Percentiles rank a stretch among this genome's conserved stretches.
Conservation (phyloP, 2,888 invertebrate genomes). For the Acrobasis suavella region DNA sequence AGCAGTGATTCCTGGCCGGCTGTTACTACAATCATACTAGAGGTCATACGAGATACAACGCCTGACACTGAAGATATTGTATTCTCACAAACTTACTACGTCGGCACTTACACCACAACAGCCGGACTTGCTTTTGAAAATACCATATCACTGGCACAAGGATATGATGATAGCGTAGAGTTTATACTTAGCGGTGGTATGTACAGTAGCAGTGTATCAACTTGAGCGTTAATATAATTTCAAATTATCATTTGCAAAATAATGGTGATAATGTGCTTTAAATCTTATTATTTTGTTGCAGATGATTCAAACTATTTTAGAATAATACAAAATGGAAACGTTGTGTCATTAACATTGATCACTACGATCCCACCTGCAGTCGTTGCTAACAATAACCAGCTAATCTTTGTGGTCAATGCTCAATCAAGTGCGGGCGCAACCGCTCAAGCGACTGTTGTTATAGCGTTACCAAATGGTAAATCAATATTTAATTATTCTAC, state of each 20-base stretch:
- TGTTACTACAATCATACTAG: slow-evolving; percentile 8
- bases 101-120: slow-evolving; percentile 9
- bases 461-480: not conserved
- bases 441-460: not conserved
- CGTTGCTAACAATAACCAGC: not conserved
- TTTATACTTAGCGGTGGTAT: slow-evolving; percentile 43
- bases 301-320: not conserved
- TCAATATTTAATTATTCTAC: not conserved
- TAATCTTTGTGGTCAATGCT: not conserved
- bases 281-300: not conserved
- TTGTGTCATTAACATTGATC: not conserved
- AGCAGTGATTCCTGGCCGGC: not conserved
- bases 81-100: slow-evolving; percentile 39
- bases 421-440: not conserved
- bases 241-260: not conserved
- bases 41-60: slow-evolving; percentile 29
- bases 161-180: slow-evolving; percentile 38
- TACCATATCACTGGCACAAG: slow-evolving; percentile 34
- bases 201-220: not conserved
- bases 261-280: not conserved
- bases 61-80: slow-evolving; percentile 13
- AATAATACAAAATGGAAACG: not conserved
- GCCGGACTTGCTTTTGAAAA: slow-evolving; percentile 36
- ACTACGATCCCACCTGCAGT: not conserved
- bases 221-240: not conserved